These are phyloP conservation scores for Sebastiscus albofasciatus DNA, from an alignment of 2,797 vertebrate species.

Conservation along the genomic window DNA sequence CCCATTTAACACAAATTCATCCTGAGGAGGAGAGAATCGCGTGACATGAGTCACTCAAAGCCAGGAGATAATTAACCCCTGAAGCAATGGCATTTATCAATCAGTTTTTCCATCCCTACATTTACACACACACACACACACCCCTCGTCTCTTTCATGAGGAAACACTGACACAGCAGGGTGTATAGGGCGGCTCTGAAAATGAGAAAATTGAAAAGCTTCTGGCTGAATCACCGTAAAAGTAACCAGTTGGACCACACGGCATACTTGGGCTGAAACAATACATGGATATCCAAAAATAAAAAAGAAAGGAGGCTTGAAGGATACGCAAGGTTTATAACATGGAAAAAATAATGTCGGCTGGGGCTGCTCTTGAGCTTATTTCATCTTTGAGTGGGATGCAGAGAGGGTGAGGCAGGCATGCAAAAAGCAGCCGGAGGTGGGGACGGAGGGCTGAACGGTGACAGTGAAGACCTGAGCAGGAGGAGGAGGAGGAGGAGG, in stretches of 20 bases:
- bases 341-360: conserved; percentile 32
- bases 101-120: conserved; percentile 48
- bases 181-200: background rate
- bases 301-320: conserved; percentile 26
- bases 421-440: conserved; percentile 30
- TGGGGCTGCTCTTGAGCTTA: conserved; percentile 31
- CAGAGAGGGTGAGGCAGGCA: conserved; percentile 45
- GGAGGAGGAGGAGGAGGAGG: conserved; percentile 12
- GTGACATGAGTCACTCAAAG: conserved; percentile 28
- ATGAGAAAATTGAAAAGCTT: conserved; percentile 4
- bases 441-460: conserved; percentile 43
- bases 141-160: background rate
- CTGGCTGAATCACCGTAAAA: background rate
- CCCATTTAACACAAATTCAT: conserved; percentile 2
- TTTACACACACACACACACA: conserved; percentile 19
- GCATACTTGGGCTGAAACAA: conserved; percentile 50
- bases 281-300: conserved; percentile 68
- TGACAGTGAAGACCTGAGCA: conserved; percentile 68
- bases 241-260: conserved; percentile 10
- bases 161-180: conserved; percentile 22
- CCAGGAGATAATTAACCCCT: conserved; percentile 43
- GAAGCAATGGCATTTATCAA: conserved; percentile 33
- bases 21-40: background rate
- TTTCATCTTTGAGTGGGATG: conserved; percentile 51
- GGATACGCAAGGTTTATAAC: conserved; percentile 39